These are phyloP conservation scores for Spodoptera frugiperda DNA, from an alignment of 1,140 invertebrate genomes.

Conservation along the genomic window DNA sequence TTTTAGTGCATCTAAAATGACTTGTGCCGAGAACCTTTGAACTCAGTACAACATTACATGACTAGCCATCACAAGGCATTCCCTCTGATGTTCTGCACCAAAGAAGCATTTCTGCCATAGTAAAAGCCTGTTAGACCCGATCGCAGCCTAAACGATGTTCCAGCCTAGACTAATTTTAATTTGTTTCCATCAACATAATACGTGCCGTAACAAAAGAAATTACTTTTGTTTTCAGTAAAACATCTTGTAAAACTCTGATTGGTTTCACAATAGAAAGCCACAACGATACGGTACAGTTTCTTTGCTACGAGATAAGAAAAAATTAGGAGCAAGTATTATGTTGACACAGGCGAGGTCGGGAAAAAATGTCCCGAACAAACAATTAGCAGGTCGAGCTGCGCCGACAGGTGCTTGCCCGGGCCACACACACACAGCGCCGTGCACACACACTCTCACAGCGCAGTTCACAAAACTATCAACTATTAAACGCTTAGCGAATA, in stretches of 20 bases:
- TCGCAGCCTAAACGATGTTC: too few species aligned
- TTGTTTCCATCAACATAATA: too few species aligned
- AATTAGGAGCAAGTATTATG: slow-evolving; percentile 14
- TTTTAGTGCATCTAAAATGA: neutral
- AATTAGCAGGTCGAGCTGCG: slow-evolving; percentile 38
- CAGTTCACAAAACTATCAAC: slow-evolving; percentile 24
- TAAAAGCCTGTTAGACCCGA: too few species aligned
- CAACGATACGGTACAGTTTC: slow-evolving; percentile 17
- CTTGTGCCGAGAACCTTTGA: neutral
- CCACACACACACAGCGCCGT: slow-evolving; percentile 16
- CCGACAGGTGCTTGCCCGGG: slow-evolving; percentile 47
- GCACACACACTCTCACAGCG: slow-evolving; percentile 13
- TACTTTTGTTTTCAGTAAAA: neutral
- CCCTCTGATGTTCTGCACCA: too few species aligned
- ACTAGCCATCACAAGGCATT: too few species aligned
- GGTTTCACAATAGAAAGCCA: slow-evolving; percentile 3
- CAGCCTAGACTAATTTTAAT: too few species aligned
- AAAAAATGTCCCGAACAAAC: slow-evolving; percentile 47
- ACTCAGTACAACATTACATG: neutral
- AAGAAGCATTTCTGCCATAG: too few species aligned
- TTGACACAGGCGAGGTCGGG: slow-evolving; percentile 29
- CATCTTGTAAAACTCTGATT: neutral
- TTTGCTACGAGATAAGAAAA: slow-evolving; percentile 37
- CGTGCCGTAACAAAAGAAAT: neutral
- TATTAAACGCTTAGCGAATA: slow-evolving; percentile 10